phyloP scores from a whole-genome alignment of 2,113 vertebrate species.

The Macrotis lagotis region DNA sequence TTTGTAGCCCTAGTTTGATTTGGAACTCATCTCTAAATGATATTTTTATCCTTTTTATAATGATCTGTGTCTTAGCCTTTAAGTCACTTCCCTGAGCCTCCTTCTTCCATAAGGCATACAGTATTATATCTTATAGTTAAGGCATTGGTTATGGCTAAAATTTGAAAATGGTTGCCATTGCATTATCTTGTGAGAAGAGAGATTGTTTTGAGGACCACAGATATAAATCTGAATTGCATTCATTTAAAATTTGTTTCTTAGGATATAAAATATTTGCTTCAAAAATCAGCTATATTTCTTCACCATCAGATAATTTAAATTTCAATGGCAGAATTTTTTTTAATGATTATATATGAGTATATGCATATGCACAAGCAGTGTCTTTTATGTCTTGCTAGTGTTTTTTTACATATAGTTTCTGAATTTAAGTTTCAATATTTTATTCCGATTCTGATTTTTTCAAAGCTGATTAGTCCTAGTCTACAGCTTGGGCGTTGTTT shows the following conservation, averaged over 20 bases:
- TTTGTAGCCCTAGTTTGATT: background rate
- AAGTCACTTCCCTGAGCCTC: background rate
- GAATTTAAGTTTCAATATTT: constrained; percentile 18
- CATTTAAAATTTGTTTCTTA: constrained; percentile 10
- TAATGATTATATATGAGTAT: background rate
- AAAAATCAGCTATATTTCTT: constrained; percentile 28
- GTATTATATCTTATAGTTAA: constrained; percentile 30
- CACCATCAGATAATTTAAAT: constrained; percentile 46
- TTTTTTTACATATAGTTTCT: constrained; percentile 24
- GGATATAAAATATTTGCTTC: constrained; percentile 36
- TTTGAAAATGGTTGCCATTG: background rate
- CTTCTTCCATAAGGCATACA: background rate
- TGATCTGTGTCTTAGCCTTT: background rate
- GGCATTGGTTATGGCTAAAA: constrained; percentile 11
- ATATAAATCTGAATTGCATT: constrained; percentile 7
- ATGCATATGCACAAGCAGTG: background rate
- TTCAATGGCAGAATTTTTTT: constrained; percentile 13
- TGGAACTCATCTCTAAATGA: background rate
- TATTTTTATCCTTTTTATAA: background rate
- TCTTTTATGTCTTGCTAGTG: constrained; percentile 25
- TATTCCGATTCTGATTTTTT: constrained; percentile 3
- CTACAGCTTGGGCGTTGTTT: constrained; percentile 35
- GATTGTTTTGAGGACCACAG: constrained; percentile 33
- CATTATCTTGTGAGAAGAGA: background rate
- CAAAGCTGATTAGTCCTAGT: constrained; percentile 6